Percentiles rank a stretch among this genome's conserved stretches.
These are phyloP conservation scores for Pleuronectes platessa DNA, from an alignment of 2,113 vertebrate genomes.

Conservation along the genomic window DNA sequence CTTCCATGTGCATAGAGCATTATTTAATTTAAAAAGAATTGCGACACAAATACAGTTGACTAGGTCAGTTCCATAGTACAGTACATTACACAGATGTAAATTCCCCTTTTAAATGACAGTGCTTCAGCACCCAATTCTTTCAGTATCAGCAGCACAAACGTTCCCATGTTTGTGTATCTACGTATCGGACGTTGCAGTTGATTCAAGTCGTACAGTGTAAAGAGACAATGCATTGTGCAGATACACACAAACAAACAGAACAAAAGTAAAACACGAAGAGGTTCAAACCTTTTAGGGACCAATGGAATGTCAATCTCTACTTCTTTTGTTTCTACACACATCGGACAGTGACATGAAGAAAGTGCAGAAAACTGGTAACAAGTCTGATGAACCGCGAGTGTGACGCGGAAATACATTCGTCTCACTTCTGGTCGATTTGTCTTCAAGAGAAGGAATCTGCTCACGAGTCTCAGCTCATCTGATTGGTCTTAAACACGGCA, in stretches of 20 bases:
- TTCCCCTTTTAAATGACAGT: constrained; percentile 76
- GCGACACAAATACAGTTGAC: constrained; percentile 72
- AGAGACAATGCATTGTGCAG: constrained; percentile 61
- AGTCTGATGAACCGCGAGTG: background rate
- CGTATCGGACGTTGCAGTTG: constrained; percentile 28
- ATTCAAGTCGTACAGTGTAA: constrained; percentile 53
- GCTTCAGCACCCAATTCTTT: constrained; percentile 41
- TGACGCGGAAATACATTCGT: constrained; percentile 61
- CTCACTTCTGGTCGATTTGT: constrained; percentile 21
- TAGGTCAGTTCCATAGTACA: constrained; percentile 69
- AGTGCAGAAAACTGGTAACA: constrained; percentile 22
- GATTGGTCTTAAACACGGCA: background rate
- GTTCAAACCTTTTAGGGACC: constrained; percentile 23
- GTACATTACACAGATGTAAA: constrained; percentile 67
- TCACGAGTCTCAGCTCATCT: background rate
- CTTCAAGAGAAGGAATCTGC: constrained; percentile 23
- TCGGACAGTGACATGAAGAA: constrained; percentile 7
- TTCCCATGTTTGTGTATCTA: constrained; percentile 28
- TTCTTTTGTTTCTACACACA: background rate
- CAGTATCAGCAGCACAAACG: constrained; percentile 42
- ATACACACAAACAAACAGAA: constrained; percentile 36
- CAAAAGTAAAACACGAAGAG: constrained; percentile 28
- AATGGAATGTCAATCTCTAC: constrained; percentile 51
- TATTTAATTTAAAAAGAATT: constrained; percentile 81
- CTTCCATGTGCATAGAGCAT: constrained; percentile 70